phyloP scores from a whole-genome alignment of 23 tunicate species.

The Styela clava region DNA sequence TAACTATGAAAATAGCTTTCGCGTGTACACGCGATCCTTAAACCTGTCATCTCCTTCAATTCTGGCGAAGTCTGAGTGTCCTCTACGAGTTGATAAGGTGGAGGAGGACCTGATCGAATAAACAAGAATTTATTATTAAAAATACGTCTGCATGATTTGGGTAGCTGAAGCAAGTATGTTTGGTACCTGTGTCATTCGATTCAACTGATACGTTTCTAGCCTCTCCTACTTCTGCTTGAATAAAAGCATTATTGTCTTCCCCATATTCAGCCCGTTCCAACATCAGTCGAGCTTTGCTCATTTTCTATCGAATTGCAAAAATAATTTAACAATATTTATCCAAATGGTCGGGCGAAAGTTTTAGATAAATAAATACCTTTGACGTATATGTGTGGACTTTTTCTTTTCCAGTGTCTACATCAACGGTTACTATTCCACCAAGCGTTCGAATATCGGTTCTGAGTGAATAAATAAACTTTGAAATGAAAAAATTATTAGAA shows the following conservation, averaged over 20 bases:
- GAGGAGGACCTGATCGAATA: neutral
- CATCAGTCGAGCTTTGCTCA: neutral
- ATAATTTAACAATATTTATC: no score
- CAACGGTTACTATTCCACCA: slow-evolving; percentile 63
- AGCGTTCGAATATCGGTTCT: slow-evolving; percentile 22
- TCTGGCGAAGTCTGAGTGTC: neutral
- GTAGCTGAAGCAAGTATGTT: no score
- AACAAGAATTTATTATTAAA: no score
- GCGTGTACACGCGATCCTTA: no score
- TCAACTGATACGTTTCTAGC: neutral
- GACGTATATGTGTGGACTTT: slow-evolving; percentile 5
- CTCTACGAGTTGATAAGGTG: neutral
- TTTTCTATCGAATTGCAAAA: neutral
- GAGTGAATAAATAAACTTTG: neutral
- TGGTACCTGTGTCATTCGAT: neutral
- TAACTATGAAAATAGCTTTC: no score
- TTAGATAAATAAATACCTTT: neutral
- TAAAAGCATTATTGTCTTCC: neutral
- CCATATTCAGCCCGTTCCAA: neutral
- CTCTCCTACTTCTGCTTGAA: neutral
- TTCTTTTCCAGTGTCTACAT: slow-evolving; percentile 65
- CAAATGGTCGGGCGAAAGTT: neutral
- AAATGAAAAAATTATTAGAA: neutral
- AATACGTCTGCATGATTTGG: no score
- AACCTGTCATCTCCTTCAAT: no score